Evolutionary conservation across 2,888 invertebrate genomes (phyloP), one percentile per base, ranked within the genome.

Genomic region (Chloroclysta siterata): DNA sequence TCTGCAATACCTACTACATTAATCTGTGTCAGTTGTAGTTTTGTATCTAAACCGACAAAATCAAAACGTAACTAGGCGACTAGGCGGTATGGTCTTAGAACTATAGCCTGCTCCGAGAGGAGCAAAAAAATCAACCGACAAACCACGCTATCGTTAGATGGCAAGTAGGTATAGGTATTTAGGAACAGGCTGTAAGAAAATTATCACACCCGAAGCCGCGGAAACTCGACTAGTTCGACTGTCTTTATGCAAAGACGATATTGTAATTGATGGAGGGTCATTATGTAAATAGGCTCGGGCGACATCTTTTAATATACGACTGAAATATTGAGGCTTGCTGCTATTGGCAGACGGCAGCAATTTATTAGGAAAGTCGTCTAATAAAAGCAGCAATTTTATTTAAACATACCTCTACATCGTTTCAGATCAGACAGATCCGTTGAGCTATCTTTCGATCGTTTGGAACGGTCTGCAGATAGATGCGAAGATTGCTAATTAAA

Each of bases 171-270:
- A 22, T 22, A 22, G n/a, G n/a, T 22, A 2, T 22, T 22, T 22
- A 41, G 5, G n/a, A n/a, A n/a, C n/a, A n/a, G 5, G 33, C 6
- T 8, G 11, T 11, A 11, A 39, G 36, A 39, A 39, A 11, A 39
- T 22, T 22, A 22, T 39, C 1, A 10, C 11, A 39, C 1, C 3
- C 36, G 4, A 39, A 39, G 46, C 2, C 46, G 4, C 17, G 4
- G 17, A 17, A 17, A 46, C 46, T 17, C 17, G 17, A 17, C 17
- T 17, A 10, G 14, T 57, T 57, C 65, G 66, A 52, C 44, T 64
- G 80, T 82, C 79, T 84, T 84, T 80, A 73, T 79, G 80, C 81
- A 77, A 72, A 77, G 72, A 68, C 74, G 70, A 78, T 80, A 83
- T 83, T 71, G 79, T 83, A 79, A 84, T 81, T 77, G 78, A 83